Base-by-base conservation (phyloP, 2,797 vertebrate species). In the Mus spretus region DNA sequence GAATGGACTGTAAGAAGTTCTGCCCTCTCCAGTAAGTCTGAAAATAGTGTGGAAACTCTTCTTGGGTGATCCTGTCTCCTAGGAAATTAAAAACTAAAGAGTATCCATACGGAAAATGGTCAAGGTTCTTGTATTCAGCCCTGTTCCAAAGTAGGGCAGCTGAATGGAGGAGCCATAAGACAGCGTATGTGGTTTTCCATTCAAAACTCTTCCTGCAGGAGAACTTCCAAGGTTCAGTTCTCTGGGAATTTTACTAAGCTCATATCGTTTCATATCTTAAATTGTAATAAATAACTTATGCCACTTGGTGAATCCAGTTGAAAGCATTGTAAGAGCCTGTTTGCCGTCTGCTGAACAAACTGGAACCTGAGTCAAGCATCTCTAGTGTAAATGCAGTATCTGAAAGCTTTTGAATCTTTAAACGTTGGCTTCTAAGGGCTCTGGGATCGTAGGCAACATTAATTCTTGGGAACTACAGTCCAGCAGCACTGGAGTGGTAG, bases 241-340 rank as follows among this genome's bases (percentile, higher is more conserved):
- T 81, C 57, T 89, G 94, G 26, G 55, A 95, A 86, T 89, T 96
- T 82, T 84, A 28, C 55, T 17, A 92, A 82, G 31, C 14, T 92
- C 37, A 47, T 47, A 84, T 34, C 47, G 92, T 59, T 74, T 67
- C 0, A 40, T 40, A 11, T 93, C 87, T 95, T 95, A 87, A 93
- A 79, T 72, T 63, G 67, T 88, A 77, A 65, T 86, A 55, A 77
- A 61, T 89, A 74, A 86, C 78, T 89, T 92, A 61, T 89, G 6
- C 28, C 28, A 22, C 34, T 78, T 91, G 55, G 20, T 57, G 94
- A 75, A 53, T 80, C 91, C 79, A 85, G 28, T 93, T 89, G 75
- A 95, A 97, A 57, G 37, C 63, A 57, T 92, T 77, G 24, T 91
- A 86, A 0, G 10, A 95, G 86, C 2, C 59, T 93, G 47, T 81